Conservation (phyloP, 2,888 invertebrate species). For the Hydriomena furcata region DNA sequence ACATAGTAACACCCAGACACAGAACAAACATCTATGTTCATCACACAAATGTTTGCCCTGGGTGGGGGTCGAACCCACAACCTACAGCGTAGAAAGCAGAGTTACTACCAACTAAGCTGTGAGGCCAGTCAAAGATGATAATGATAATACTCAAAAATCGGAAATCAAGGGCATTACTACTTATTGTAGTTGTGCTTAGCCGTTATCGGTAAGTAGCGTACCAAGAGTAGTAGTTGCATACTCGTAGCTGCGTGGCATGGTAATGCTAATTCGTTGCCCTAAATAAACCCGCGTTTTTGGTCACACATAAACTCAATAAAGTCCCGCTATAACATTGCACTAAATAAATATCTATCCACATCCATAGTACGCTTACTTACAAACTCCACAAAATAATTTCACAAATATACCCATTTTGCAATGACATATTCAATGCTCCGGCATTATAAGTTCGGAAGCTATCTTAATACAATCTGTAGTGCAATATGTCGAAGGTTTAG, state of each 20-base stretch:
- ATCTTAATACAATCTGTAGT: constrained; percentile 57
- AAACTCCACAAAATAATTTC: neutral
- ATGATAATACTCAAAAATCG: neutral
- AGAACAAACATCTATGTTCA: too few species aligned
- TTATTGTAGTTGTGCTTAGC: neutral
- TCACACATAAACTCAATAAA: constrained; percentile 23
- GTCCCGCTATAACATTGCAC: constrained; percentile 13
- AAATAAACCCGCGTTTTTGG: constrained; percentile 13
- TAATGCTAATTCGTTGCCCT: constrained; percentile 20
- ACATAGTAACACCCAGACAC: too few species aligned
- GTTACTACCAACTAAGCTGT: too few species aligned
- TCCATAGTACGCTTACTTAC: neutral
- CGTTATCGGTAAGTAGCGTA: constrained; percentile 8
- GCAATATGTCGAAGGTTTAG: constrained; percentile 49
- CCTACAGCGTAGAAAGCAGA: too few species aligned
- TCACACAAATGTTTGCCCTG: too few species aligned
- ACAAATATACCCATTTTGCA: neutral
- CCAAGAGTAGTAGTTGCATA: constrained; percentile 3
- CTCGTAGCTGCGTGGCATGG: constrained; percentile 15
- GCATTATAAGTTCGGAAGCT: constrained; percentile 47
- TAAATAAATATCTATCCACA: neutral
- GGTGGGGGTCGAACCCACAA: too few species aligned
- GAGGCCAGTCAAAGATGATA: too few species aligned
- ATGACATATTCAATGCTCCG: constrained; percentile 26
- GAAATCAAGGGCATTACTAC: neutral